A percentile compares a stretch with the other conserved stretches of the same genome.
phyloP scores from a whole-genome alignment of 2,113 vertebrate genomes.

The Tyrannus savana region DNA sequence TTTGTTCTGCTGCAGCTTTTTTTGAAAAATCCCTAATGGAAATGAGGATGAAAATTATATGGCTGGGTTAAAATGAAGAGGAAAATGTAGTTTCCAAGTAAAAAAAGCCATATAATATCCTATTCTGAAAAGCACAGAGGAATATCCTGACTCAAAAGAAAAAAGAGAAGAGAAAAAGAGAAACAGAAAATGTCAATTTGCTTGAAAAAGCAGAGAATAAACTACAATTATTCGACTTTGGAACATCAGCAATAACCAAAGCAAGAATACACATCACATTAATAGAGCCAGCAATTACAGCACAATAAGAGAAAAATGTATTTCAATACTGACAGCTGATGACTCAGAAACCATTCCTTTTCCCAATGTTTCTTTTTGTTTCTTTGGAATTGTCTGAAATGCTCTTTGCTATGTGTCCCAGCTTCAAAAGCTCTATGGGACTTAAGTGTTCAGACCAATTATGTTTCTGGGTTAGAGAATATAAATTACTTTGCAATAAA shows the following conservation, averaged over 20 bases:
- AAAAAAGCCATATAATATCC: neutral
- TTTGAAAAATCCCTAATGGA: neutral
- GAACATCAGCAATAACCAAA: constrained; percentile 42
- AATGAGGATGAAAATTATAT: neutral
- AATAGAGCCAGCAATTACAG: constrained; percentile 53
- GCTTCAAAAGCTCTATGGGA: constrained; percentile 42
- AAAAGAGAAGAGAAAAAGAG: neutral
- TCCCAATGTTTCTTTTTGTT: constrained; percentile 31
- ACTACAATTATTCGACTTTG: constrained; percentile 30
- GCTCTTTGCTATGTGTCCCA: constrained; percentile 9
- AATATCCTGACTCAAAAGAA: neutral
- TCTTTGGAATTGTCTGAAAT: constrained; percentile 48
- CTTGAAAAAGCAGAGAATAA: constrained; percentile 10
- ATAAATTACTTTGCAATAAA: constrained; percentile 29
- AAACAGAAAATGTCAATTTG: neutral
- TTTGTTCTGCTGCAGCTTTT: neutral
- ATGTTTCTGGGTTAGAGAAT: neutral
- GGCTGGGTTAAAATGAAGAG: neutral
- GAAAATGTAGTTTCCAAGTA: neutral
- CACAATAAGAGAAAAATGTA: constrained; percentile 49
- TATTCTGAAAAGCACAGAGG: neutral
- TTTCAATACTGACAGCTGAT: constrained; percentile 57
- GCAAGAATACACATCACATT: constrained; percentile 40
- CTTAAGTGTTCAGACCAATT: constrained; percentile 22
- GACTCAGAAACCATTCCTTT: constrained; percentile 45